These are phyloP conservation scores for Loxodonta africana DNA, from an alignment of 2,113 vertebrate species.

Conservation along the genomic window DNA sequence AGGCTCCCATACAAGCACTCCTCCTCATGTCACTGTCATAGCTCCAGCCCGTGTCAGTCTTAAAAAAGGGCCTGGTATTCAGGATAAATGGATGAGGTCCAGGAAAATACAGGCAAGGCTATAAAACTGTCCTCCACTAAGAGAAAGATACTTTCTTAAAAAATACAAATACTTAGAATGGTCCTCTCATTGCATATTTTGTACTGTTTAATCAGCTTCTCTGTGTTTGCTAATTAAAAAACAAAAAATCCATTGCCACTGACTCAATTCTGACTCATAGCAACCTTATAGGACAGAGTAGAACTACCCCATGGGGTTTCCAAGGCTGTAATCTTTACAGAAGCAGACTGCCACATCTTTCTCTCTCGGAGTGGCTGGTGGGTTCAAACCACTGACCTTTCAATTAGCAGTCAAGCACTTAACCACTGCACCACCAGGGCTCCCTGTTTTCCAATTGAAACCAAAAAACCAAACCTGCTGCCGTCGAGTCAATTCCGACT, in stretches of 20 bases:
- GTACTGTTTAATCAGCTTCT: not conserved
- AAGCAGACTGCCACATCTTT: not conserved
- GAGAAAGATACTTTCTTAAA: not conserved
- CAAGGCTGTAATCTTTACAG: not conserved
- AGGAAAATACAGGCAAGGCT: conserved; percentile 9
- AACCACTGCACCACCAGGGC: not conserved
- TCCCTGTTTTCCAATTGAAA: not conserved
- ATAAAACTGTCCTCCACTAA: conserved; percentile 27
- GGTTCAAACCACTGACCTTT: not conserved
- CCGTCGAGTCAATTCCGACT: too few species aligned
- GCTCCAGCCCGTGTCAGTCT: not conserved
- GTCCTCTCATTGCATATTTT: not conserved
- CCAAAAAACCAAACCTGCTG: not conserved
- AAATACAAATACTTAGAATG: conserved; percentile 22
- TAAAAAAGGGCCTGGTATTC: not conserved
- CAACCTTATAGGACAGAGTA: not conserved
- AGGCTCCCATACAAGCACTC: not conserved
- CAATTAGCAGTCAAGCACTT: not conserved
- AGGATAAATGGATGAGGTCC: not conserved
- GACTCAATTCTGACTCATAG: not conserved
- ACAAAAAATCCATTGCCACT: not conserved
- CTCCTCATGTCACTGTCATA: not conserved
- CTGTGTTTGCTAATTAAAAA: conserved; percentile 38
- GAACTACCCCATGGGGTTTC: not conserved
- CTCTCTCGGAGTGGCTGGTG: not conserved